Evolutionary conservation across 2,797 vertebrate species (phyloP).

Genomic region (Hippocampus kuda): DNA sequence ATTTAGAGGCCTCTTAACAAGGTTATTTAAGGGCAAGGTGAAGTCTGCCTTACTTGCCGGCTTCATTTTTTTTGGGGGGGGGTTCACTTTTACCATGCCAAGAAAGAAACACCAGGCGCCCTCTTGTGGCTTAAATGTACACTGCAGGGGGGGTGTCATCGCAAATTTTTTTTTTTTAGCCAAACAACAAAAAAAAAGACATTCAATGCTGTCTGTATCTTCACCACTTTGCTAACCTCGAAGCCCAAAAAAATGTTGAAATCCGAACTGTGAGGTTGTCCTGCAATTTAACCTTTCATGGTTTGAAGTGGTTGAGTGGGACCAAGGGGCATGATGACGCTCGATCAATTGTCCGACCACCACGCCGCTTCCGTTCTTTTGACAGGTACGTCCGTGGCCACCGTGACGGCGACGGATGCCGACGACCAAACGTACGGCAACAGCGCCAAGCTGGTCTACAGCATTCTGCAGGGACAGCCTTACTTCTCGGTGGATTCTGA

Average conservation of each 20-base stretch:
- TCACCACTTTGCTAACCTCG: too few relatives aligned
- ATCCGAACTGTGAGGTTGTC: too few relatives aligned
- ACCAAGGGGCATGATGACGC: too few relatives aligned
- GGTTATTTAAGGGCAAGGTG: not conserved
- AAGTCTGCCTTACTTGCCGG: not conserved
- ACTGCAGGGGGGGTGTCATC: not conserved
- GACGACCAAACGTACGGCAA: conserved; percentile 93
- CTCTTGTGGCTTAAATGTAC: conserved; percentile 8
- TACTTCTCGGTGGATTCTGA: conserved; percentile 97
- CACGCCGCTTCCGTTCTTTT: not conserved
- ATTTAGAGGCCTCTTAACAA: not conserved
- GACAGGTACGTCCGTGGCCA: conserved; percentile 84
- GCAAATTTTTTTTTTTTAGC: too few relatives aligned
- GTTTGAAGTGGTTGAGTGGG: too few relatives aligned
- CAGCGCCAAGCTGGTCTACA: conserved; percentile 93
- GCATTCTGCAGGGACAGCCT: conserved; percentile 90
- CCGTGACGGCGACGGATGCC: conserved; percentile 84
- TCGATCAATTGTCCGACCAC: too few relatives aligned
- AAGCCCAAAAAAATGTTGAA: not conserved
- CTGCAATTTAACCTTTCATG: too few relatives aligned
- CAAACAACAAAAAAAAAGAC: too few relatives aligned
- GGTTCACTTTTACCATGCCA: not conserved
- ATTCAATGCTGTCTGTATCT: too few relatives aligned
- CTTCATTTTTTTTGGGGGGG: not conserved
- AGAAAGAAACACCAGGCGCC: not conserved